Conservation (phyloP, 2,888 invertebrate genomes). For the Pantelozetes paolii region DNA sequence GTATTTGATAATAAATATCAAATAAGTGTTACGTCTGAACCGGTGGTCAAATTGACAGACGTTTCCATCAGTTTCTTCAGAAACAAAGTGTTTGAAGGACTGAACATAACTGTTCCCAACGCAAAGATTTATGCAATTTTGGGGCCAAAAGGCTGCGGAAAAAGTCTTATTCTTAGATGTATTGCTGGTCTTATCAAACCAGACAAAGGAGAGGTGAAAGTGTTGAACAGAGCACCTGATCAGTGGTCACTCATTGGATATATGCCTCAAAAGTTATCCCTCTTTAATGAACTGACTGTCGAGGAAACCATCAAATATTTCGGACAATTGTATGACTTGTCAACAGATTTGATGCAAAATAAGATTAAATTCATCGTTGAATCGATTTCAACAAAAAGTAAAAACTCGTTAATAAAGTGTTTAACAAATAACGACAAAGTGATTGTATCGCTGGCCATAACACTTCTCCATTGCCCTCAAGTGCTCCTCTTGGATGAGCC, state of each 20-base stretch:
- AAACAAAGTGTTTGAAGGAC: neutral
- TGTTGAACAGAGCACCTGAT: neutral
- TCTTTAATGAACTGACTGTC: constrained; percentile 17
- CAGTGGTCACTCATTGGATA: neutral
- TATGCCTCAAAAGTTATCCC: constrained; percentile 31
- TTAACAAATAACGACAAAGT: constrained; percentile 27
- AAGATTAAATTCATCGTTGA: constrained; percentile 12
- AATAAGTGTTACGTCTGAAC: neutral
- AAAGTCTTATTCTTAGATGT: constrained; percentile 21
- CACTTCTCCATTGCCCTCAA: constrained; percentile 7
- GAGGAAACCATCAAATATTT: constrained; percentile 30
- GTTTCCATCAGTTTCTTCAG: constrained; percentile 3
- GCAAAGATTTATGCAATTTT: constrained; percentile 25
- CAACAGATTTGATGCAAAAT: neutral
- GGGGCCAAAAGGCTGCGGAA: constrained; percentile 6
- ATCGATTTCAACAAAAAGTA: neutral
- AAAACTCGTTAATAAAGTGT: constrained; percentile 1
- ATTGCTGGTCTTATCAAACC: constrained; percentile 33
- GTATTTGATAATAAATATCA: neutral
- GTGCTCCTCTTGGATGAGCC: constrained; percentile 25
- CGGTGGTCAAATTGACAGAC: constrained; percentile 19
- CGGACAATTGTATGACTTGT: constrained; percentile 14
- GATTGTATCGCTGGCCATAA: constrained; percentile 25
- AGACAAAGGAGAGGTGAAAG: neutral
- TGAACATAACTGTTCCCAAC: constrained; percentile 20